A percentile compares a stretch with the other conserved stretches of the same genome.
Evolutionary conservation across 2,113 vertebrate genomes (phyloP).

Genomic region (Ranitomeya imitator): DNA sequence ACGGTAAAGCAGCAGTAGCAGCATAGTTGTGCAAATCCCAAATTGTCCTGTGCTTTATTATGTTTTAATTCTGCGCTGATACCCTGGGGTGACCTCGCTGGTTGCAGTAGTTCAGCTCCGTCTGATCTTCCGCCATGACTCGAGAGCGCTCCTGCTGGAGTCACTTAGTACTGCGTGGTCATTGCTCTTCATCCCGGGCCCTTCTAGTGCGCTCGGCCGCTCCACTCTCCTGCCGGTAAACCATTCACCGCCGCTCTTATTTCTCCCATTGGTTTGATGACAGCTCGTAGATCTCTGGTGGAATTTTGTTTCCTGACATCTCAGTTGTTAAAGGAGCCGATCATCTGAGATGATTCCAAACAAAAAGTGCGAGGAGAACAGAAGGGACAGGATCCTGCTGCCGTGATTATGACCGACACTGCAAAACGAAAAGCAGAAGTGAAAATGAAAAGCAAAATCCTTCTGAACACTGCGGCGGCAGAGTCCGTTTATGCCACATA

Average conservation of each 20-base stretch:
- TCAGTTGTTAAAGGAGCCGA: constrained; percentile 42
- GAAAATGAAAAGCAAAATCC: background rate
- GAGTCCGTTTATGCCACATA: constrained; percentile 30
- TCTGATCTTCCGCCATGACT: too few relatives aligned
- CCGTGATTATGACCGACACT: constrained; percentile 49
- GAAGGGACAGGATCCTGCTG: background rate
- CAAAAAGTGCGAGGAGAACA: background rate
- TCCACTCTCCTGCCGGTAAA: background rate
- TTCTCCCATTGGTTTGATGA: background rate
- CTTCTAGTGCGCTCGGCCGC: too few relatives aligned
- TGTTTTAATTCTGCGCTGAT: too few relatives aligned
- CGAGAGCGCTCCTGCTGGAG: too few relatives aligned
- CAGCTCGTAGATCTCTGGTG: constrained; percentile 15
- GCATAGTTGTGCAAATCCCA: too few relatives aligned
- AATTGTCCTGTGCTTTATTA: too few relatives aligned
- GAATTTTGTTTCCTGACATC: constrained; percentile 27
- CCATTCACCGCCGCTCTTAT: background rate
- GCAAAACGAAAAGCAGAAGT: background rate
- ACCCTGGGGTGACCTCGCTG: too few relatives aligned
- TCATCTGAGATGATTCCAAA: constrained; percentile 4
- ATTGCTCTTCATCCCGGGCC: too few relatives aligned
- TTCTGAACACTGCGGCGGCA: constrained; percentile 34
- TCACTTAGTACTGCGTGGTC: too few relatives aligned
- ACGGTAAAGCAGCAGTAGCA: too few relatives aligned
- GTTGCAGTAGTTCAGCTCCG: too few relatives aligned